Conservation (phyloP, 1,140 invertebrate genomes). For the Planococcus citri region DNA sequence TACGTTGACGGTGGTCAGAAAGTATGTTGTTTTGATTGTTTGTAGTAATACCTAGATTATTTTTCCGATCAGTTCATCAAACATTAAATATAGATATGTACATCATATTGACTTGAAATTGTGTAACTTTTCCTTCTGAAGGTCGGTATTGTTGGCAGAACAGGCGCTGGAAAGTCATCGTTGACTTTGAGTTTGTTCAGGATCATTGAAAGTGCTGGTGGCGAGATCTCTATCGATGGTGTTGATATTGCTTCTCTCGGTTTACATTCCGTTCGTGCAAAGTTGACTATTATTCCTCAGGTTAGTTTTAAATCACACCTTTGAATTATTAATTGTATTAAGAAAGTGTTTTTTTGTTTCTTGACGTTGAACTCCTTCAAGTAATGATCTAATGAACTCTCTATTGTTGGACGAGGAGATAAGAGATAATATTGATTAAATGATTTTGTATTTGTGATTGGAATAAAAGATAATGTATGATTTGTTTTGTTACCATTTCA, state of each 20-base stretch:
- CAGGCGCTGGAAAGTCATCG: slow-evolving; percentile 75
- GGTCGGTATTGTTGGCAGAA: slow-evolving; percentile 68
- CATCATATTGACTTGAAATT: background rate
- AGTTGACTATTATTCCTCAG: slow-evolving; percentile 85
- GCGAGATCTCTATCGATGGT: slow-evolving; percentile 81
- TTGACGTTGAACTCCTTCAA: too few relatives aligned
- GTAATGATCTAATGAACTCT: too few relatives aligned
- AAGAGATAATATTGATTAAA: too few relatives aligned
- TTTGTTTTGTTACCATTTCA: too few relatives aligned
- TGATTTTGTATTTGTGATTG: too few relatives aligned
- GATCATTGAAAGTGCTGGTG: slow-evolving; percentile 73
- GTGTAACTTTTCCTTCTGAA: slow-evolving; percentile 27
- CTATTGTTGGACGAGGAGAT: too few relatives aligned
- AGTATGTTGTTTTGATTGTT: slow-evolving; percentile 33
- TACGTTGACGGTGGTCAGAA: slow-evolving; percentile 60
- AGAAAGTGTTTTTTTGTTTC: too few relatives aligned
- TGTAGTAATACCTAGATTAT: too few relatives aligned
- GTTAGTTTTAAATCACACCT: slow-evolving; percentile 33
- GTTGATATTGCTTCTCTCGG: slow-evolving; percentile 75
- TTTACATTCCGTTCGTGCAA: slow-evolving; percentile 71
- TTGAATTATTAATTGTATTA: too few relatives aligned
- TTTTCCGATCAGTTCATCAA: too few relatives aligned
- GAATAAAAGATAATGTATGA: too few relatives aligned
- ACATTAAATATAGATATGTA: too few relatives aligned
- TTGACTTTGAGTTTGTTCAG: slow-evolving; percentile 71